phyloP scores from a whole-genome alignment of 2,888 invertebrate species.

The Apotomis capreana region DNA sequence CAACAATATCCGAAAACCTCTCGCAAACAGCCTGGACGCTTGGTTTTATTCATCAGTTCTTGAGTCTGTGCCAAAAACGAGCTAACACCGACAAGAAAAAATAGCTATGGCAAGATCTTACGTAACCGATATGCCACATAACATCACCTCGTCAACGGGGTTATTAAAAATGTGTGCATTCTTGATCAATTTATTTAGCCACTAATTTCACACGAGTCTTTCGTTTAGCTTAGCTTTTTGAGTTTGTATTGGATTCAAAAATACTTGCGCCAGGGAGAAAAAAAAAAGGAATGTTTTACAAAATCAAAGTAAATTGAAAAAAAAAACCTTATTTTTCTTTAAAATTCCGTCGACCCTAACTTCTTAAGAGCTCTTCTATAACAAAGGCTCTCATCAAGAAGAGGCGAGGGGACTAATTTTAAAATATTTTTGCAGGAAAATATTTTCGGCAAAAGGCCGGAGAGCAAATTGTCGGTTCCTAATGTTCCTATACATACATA shows the following conservation, averaged over 20 bases:
- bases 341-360: neutral
- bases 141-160: conserved; percentile 28
- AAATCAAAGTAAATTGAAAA: neutral
- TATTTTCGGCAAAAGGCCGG: neutral
- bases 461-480: neutral
- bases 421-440: neutral
- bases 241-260: neutral
- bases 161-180: conserved; percentile 34
- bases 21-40: conserved; percentile 49
- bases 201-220: neutral
- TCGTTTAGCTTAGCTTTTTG: neutral
- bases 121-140: conserved; percentile 41
- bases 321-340: neutral
- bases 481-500: neutral
- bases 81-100: conserved; percentile 76
- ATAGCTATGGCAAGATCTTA: conserved; percentile 70
- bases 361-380: neutral
- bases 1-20: conserved; percentile 32
- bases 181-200: conserved; percentile 3
- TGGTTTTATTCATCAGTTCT: conserved; percentile 59
- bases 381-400: conserved; percentile 3
- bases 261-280: neutral
- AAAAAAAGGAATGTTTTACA: neutral
- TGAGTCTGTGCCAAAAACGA: conserved; percentile 72
- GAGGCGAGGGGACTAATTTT: neutral